A percentile compares a stretch with the other conserved stretches of the same genome.
Evolutionary conservation across 2,113 vertebrate species (phyloP).

Genomic region (Cinclus mexicanus): DNA sequence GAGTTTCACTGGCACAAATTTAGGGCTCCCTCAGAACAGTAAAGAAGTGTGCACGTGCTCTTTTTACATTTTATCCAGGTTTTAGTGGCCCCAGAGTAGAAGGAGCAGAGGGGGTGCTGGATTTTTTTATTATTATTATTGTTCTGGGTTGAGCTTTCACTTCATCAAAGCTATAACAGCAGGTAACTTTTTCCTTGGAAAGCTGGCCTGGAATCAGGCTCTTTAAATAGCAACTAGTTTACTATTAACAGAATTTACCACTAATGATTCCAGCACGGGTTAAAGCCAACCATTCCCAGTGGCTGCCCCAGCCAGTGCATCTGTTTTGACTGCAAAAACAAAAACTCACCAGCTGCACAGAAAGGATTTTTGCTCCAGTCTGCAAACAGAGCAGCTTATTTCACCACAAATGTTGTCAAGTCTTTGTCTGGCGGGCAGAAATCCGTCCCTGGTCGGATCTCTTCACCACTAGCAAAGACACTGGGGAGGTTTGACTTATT

Average conservation of each 20-base stretch:
- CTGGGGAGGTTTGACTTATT: not conserved
- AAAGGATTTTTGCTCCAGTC: slow-evolving; percentile 47
- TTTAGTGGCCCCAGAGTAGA: not conserved
- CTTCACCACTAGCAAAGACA: not conserved
- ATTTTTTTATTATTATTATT: not conserved
- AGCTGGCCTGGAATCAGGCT: not conserved
- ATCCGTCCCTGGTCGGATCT: slow-evolving; percentile 11
- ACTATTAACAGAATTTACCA: not conserved
- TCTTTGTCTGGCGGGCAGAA: not conserved
- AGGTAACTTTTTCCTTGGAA: not conserved
- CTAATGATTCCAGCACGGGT: not conserved
- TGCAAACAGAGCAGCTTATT: slow-evolving; percentile 18
- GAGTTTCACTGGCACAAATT: not conserved
- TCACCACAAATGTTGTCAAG: not conserved
- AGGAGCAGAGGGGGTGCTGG: not conserved
- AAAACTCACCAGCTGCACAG: slow-evolving; percentile 31
- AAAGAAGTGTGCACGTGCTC: not conserved
- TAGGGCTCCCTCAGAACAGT: not conserved
- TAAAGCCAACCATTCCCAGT: not conserved
- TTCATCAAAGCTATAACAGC: not conserved
- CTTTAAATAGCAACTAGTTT: not conserved
- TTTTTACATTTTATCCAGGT: not conserved
- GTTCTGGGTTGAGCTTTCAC: not conserved
- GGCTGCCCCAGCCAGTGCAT: not conserved
- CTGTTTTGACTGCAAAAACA: slow-evolving; percentile 8